Evolutionary conservation across 2,888 invertebrate species (phyloP).

Genomic region (Rhodophaea formosa): DNA sequence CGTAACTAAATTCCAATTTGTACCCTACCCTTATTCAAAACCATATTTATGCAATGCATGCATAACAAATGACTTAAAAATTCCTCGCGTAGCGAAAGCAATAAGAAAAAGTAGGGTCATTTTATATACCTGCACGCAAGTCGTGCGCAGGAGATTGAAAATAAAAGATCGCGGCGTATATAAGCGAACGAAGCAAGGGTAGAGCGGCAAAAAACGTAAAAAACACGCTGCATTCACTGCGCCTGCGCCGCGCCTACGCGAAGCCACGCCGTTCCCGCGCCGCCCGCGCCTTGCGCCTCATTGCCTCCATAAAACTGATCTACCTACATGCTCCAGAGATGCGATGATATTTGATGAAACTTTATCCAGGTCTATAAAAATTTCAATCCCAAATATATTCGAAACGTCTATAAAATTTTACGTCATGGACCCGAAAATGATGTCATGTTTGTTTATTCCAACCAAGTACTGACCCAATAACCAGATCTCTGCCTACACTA

Average conservation of each 20-base stretch:
- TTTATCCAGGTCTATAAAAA: constrained; percentile 22
- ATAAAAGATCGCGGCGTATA: constrained; percentile 51
- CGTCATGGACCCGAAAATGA: not conserved
- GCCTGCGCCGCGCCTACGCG: constrained; percentile 63
- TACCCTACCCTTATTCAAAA: not conserved
- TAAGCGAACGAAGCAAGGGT: constrained; percentile 60
- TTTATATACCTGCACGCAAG: constrained; percentile 68
- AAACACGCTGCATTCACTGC: constrained; percentile 51
- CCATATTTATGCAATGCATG: constrained; percentile 11
- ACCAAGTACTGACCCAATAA: not conserved
- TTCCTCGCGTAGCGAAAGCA: constrained; percentile 55
- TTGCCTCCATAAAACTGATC: constrained; percentile 31
- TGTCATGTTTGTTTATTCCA: not conserved
- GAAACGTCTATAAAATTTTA: constrained; percentile 14
- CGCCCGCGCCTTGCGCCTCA: constrained; percentile 35
- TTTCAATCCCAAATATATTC: not conserved
- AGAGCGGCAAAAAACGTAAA: constrained; percentile 71
- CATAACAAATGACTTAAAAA: constrained; percentile 34
- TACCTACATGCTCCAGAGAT: constrained; percentile 27
- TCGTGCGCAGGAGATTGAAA: constrained; percentile 54
- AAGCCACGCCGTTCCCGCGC: constrained; percentile 38
- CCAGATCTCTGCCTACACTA: not conserved
- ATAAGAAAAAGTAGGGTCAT: constrained; percentile 61
- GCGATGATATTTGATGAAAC: constrained; percentile 39
- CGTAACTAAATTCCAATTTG: not conserved